Base-by-base conservation (phyloP, 2,113 vertebrate genomes). In the Clarias magur region DNA sequence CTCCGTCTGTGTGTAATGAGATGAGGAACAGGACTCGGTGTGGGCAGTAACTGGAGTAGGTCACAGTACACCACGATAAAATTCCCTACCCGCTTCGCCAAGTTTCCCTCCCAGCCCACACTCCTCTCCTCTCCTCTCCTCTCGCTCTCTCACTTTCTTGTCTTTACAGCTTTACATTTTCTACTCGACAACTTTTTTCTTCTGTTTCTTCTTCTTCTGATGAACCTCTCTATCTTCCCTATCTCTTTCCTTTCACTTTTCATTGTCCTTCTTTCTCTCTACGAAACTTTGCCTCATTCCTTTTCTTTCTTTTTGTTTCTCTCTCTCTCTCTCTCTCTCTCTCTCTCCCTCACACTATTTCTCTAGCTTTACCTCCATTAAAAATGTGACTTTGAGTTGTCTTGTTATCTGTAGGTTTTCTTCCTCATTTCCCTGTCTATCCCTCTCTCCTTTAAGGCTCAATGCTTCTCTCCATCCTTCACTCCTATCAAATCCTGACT, bases 1-100 rank as follows among this genome's bases (percentile, higher is more conserved):
- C 76, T 81, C 76, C 25, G 21, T 67, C 65, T 72, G 73, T 86
- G 86, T 85, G 85, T 89, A 88, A 80, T 82, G 86, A 79, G 78
- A 72, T 79, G 86, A 79, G 85, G 95, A 97, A 99, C 93, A 92
- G 21, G 93, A 99, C 95, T 96, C 94, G 94, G 95, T 91, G 92
- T 89, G 95, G 96, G 93, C 93, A 96, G 97, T 97, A 99, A 99
- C 94, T 94, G 94, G 97, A 98, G 97, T 97, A 97, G 97, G 97
- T 98, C 97, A 98, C 97, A 95, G 95, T 97, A 98, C 95, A 98
- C 98, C 95, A 95, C 94, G 97, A 98, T 99, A 98, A 98, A 98
- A 98, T 97, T 98, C 97, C 97, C 96, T 95, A 98, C 97, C 96
- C 96, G 95, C 91, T 94, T 95, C 94, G 96, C 97, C 97, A 99